Evolutionary conservation across 2,797 vertebrate genomes (phyloP), one percentile per base, ranked within the genome.

Genomic region (Falco peregrinus): DNA sequence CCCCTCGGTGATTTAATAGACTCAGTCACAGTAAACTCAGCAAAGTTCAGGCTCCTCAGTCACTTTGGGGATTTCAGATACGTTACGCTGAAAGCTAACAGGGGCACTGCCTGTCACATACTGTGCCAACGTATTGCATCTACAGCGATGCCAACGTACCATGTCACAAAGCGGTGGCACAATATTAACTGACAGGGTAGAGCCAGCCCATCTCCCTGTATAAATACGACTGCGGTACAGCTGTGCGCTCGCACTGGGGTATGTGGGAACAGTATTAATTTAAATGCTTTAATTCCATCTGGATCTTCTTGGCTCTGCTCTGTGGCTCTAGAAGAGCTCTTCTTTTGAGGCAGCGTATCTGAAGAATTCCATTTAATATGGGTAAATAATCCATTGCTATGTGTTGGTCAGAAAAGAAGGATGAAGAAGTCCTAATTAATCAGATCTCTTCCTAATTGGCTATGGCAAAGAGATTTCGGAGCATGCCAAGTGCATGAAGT

Each of bases 401-500:
- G 74, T 41, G 63, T 21, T n/a, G 70, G 70, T 91, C 73, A 84
- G 77, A 82, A 88, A 84, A 95, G 63, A 75, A 60, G 56, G 67
- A 71, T 63, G 90, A 60, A 91, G 67, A 87, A 84, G 74, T 80
- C 83, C 70, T 95, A 91, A 93, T 96, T 95, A 94, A 91, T 95
- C 83, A 94, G 84, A 95, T 92, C 68, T 80, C 53, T 74, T 85
- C 90, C 86, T 94, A 95, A 93, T 65, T 94, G 90, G 74, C 84
- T 68, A 33, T 64, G 93, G 74, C 86, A 80, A 76, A 87, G 82
- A 73, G 37, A 84, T 90, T 79, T 81, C 91, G 70, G 45, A 50
- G 43, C 0, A 1, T 88, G 87, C 94, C 89, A 91, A 95, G 67
- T 69, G 45, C 71, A 31, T 31, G 1, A 75, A 59, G 79, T 35